These are phyloP conservation scores for Saccostrea cuccullata DNA, from an alignment of 1,140 invertebrate genomes.

Conservation along the genomic window DNA sequence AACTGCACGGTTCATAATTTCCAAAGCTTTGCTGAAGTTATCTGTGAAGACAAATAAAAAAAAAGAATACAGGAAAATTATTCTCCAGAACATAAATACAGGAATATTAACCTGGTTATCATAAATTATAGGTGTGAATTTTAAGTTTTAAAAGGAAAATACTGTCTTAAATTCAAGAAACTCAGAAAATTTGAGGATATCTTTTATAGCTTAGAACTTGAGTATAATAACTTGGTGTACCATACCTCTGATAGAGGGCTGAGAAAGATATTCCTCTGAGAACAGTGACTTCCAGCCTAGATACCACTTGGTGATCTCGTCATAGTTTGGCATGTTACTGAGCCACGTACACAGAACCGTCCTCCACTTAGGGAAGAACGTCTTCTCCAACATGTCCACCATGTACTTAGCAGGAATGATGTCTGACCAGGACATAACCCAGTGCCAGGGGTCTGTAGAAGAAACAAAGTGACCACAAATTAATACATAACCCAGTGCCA, in stretches of 20 bases:
- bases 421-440: slow-evolving; percentile 92
- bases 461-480: slow-evolving; percentile 56
- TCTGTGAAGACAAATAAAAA: slow-evolving; percentile 80
- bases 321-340: slow-evolving; percentile 85
- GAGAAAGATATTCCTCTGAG: slow-evolving; percentile 83
- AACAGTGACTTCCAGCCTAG: slow-evolving; percentile 91
- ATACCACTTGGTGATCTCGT: slow-evolving; percentile 93
- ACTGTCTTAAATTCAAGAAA: no score
- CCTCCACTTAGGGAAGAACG: slow-evolving; percentile 93
- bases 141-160: no score
- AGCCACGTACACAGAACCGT: slow-evolving; percentile 88
- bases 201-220: not conserved
- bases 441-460: slow-evolving; percentile 85
- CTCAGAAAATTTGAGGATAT: not conserved
- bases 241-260: slow-evolving; percentile 86
- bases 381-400: slow-evolving; percentile 87
- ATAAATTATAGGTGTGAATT: no score
- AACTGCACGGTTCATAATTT: slow-evolving; percentile 93
- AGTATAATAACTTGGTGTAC: not conserved
- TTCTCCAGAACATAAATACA: not conserved
- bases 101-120: no score
- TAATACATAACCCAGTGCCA: not conserved
- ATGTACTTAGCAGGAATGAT: slow-evolving; percentile 86
- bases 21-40: slow-evolving; percentile 91
- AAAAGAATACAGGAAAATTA: not conserved